Evolutionary conservation across 2,888 invertebrate species (phyloP).

Genomic region (Ceriagrion tenellum): DNA sequence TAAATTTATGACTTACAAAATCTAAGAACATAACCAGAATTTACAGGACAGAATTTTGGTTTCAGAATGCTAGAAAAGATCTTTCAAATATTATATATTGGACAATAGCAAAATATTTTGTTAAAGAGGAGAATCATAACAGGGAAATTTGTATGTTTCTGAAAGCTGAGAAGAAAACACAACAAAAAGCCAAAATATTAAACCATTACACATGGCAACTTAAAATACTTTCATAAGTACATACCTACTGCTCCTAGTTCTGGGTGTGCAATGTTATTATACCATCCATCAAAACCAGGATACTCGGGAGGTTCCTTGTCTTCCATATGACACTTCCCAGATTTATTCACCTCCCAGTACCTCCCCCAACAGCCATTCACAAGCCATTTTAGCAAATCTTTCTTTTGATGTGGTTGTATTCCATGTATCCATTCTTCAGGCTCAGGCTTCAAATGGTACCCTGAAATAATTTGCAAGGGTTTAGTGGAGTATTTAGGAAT

Average conservation of each 20-base stretch:
- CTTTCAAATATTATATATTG: no score
- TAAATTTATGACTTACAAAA: no score
- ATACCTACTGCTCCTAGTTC: conserved; percentile 78
- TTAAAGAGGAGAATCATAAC: no score
- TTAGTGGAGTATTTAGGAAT: neutral
- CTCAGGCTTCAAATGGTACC: neutral
- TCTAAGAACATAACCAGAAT: no score
- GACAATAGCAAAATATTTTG: no score
- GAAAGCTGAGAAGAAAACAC: no score
- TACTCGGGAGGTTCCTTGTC: conserved; percentile 74
- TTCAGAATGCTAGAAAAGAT: no score
- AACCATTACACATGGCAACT: no score
- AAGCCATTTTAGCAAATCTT: conserved; percentile 60
- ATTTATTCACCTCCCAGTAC: neutral
- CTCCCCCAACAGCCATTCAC: conserved; percentile 64
- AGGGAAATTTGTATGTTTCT: no score
- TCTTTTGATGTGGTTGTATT: neutral
- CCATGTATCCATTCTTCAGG: conserved; percentile 27
- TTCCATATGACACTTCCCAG: conserved; percentile 47
- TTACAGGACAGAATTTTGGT: no score
- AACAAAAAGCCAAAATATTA: no score
- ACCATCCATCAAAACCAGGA: conserved; percentile 78
- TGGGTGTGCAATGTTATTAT: conserved; percentile 78
- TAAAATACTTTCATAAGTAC: conserved; percentile 65
- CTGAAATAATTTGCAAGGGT: neutral